A percentile compares a stretch with the other conserved stretches of the same genome.
Evolutionary conservation across 2,797 vertebrate species (phyloP).

Genomic region (Monodelphis domestica): DNA sequence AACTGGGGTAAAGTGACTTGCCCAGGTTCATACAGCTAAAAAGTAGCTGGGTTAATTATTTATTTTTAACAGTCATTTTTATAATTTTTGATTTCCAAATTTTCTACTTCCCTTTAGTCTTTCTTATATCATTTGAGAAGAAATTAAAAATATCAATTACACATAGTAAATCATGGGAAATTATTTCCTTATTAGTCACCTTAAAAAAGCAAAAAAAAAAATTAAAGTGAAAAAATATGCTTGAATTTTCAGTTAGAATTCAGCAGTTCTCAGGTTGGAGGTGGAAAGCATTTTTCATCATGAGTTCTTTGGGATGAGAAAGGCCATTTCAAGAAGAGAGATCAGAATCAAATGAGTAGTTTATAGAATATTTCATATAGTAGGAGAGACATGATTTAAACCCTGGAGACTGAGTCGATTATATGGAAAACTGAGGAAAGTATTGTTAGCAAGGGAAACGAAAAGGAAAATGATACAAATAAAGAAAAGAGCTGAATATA

Average conservation of each 20-base stretch:
- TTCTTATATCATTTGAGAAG: background rate
- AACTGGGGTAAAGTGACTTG: too few species aligned
- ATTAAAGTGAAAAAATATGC: background rate
- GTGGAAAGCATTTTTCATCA: background rate
- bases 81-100: background rate
- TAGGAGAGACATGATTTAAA: background rate
- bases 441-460: background rate
- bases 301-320: background rate
- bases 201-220: background rate
- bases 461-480: background rate
- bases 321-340: background rate
- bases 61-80: background rate
- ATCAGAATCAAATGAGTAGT: background rate
- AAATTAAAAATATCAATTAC: background rate
- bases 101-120: background rate
- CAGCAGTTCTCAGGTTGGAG: background rate
- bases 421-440: background rate
- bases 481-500: background rate
- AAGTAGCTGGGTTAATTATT: too few species aligned
- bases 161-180: background rate
- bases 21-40: too few species aligned
- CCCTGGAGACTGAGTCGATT: background rate
- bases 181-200: background rate
- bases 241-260: background rate
- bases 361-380: background rate